Conservation (phyloP, 2,888 invertebrate species). For the Yponomeuta malinellus region DNA sequence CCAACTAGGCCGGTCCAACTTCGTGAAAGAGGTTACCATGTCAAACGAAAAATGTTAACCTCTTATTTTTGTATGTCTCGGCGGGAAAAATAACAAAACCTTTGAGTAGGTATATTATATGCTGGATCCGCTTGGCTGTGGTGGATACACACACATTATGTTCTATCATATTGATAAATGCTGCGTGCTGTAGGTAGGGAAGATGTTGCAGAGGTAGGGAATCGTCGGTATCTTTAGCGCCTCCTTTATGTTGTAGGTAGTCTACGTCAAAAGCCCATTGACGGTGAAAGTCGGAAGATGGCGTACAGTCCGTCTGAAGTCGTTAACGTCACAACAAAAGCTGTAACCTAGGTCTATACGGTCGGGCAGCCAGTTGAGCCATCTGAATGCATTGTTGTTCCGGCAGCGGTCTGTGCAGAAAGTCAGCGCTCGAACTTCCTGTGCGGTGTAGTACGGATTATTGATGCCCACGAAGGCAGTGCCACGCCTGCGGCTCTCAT, state of each 20-base stretch:
- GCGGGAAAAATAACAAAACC: too few relatives aligned
- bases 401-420: constrained; percentile 73
- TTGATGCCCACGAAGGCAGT: constrained; percentile 78
- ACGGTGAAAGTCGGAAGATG: constrained; percentile 72
- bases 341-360: constrained; percentile 73
- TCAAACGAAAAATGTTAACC: too few relatives aligned
- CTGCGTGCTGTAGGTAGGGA: too few relatives aligned
- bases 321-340: constrained; percentile 77
- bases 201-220: too few relatives aligned
- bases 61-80: too few relatives aligned
- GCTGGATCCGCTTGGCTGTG: too few relatives aligned
- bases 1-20: too few relatives aligned
- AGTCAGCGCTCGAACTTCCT: constrained; percentile 48
- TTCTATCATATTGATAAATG: too few relatives aligned
- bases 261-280: constrained; percentile 49
- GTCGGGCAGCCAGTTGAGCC: constrained; percentile 75
- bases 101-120: too few relatives aligned
- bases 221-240: too few relatives aligned
- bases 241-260: neutral
- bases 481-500: constrained; percentile 61
- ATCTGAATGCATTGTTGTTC: constrained; percentile 73
- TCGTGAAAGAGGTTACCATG: too few relatives aligned
- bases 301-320: constrained; percentile 69
- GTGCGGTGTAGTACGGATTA: constrained; percentile 73
- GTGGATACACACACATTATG: too few relatives aligned